Conservation (phyloP, 2,888 invertebrate species). For the Chirona hameri region DNA sequence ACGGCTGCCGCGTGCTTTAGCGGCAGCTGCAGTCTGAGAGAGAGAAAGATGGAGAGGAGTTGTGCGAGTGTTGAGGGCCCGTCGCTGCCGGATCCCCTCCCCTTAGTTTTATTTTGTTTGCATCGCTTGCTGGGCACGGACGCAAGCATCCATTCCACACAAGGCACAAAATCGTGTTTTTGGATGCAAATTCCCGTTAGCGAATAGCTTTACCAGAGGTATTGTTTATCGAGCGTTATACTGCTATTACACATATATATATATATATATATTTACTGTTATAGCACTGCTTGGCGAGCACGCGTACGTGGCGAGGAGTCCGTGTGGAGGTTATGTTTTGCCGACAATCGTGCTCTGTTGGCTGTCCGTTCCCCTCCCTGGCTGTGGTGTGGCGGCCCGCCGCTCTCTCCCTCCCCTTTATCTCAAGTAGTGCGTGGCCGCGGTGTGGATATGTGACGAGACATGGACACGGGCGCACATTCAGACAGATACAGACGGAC, state of each 20-base stretch:
- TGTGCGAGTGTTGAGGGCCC: too few relatives aligned
- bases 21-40: not conserved
- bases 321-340: not conserved
- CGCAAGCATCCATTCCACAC: conserved; percentile 4
- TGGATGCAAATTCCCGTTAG: not conserved
- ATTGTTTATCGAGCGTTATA: conserved; percentile 26
- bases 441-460: not conserved
- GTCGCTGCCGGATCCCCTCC: too few relatives aligned
- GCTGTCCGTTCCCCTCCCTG: not conserved
- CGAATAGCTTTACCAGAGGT: conserved; percentile 12
- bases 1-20: not conserved
- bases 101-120: conserved; percentile 9
- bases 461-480: not conserved
- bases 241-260: conserved; percentile 7
- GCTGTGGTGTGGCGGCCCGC: not conserved
- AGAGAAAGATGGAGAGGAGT: too few relatives aligned
- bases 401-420: not conserved
- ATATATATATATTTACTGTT: conserved; percentile 23
- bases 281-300: not conserved
- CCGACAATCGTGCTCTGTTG: not conserved
- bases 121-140: not conserved
- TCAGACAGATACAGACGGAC: not conserved
- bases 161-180: conserved; percentile 10
- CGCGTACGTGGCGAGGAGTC: not conserved
- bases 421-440: not conserved